A percentile compares a stretch with the other conserved stretches of the same genome.
These are phyloP conservation scores for Cyprinella venusta DNA, from an alignment of 2,797 vertebrate genomes.

Conservation along the genomic window DNA sequence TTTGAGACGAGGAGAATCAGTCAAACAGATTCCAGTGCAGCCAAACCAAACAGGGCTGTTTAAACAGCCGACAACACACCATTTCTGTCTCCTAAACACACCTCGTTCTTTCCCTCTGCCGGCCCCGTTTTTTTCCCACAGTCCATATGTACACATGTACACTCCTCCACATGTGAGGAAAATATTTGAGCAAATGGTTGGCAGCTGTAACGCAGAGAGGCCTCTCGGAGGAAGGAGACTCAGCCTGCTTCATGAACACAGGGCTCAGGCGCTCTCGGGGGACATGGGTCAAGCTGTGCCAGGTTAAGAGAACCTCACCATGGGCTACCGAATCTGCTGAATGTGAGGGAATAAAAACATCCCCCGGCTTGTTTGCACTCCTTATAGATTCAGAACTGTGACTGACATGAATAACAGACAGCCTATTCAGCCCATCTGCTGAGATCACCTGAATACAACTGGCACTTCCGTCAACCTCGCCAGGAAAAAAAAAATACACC, in stretches of 20 bases:
- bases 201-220: slow-evolving; percentile 10
- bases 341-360: slow-evolving; percentile 50
- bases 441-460: slow-evolving; percentile 56
- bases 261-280: slow-evolving; percentile 23
- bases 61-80: slow-evolving; percentile 44
- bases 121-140: slow-evolving; percentile 33
- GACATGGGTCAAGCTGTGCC: slow-evolving; percentile 64
- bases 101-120: slow-evolving; percentile 38
- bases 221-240: slow-evolving; percentile 2
- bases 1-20: slow-evolving; percentile 28
- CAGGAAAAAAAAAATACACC: slow-evolving; percentile 17
- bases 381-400: slow-evolving; percentile 23
- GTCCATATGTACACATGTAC: slow-evolving; percentile 47
- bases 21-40: slow-evolving; percentile 29
- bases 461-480: slow-evolving; percentile 45
- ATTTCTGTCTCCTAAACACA: slow-evolving; percentile 31
- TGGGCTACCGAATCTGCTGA: slow-evolving; percentile 43
- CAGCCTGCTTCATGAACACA: slow-evolving; percentile 25
- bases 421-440: slow-evolving; percentile 45
- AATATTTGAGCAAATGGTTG: slow-evolving; percentile 44
- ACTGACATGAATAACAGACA: slow-evolving; percentile 31
- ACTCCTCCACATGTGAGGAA: slow-evolving; percentile 29
- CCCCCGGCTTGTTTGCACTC: slow-evolving; percentile 52
- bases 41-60: slow-evolving; percentile 43
- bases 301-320: slow-evolving; percentile 35